Base-by-base conservation (phyloP, 2,797 vertebrate genomes). In the Syndactyla subalaris region DNA sequence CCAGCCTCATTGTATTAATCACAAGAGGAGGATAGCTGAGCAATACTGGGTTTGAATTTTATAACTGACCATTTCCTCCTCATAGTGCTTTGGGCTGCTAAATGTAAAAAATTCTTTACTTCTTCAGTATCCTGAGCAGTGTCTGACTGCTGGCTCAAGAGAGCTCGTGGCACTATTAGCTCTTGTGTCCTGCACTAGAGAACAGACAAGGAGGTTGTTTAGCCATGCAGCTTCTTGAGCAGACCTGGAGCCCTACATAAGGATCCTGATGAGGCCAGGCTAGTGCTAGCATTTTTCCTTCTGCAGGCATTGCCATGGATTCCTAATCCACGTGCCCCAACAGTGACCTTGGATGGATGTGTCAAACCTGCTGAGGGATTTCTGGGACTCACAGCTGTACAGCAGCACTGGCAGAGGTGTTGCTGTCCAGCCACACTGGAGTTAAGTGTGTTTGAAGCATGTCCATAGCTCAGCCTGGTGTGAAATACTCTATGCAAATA, bases 191-290 rank as follows among this genome's bases (percentile, higher is more conserved):
- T 49, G 48, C 24, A 26, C 48, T 49, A 49, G 48, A 49, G 24
- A 49, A 26, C 48, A 49, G 48, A 49, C 24, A 49, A 24, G 48
- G 48, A 49, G 14, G 24, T 26, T 26, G 48, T 26, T 49, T 8
- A 49, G 48, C 24, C 14, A 2, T 17, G 14, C 0, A 5, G 4
- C 38, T 61, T 63, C 9, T 30, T 68, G 59, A 76, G 38, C 19
- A 72, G 36, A 30, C 39, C 54, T 63, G 43, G 54, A 73, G 38
- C 39, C 65, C 51, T 52, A 1, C 0, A 0, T 26, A 24, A 19
- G 24, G 19, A 43, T 91, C 27, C n/a, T 39, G 68, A 34, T 51
- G 68, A 83, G 59, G 38, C 54, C 68, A 39, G 54, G 19, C 49
- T 62, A n/a, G 51, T 46, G 41, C 41, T 73, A 36, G 10, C 19